These are phyloP conservation scores for Panzeria rudis DNA, from an alignment of 2,888 invertebrate species.

Conservation along the genomic window DNA sequence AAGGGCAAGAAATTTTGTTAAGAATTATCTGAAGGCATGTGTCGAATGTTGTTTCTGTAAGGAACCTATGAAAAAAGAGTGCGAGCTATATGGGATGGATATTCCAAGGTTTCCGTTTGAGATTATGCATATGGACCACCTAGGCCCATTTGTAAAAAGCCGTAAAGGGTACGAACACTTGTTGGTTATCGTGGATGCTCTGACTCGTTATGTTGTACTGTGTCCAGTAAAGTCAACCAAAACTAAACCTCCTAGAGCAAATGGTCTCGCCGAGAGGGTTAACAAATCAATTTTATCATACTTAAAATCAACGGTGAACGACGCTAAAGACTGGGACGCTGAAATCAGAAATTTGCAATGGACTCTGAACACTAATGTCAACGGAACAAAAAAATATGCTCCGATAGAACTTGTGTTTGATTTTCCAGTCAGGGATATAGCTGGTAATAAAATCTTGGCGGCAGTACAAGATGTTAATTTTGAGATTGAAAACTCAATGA, in stretches of 20 bases:
- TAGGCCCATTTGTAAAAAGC: slow-evolving; percentile 57
- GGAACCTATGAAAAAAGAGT: slow-evolving; percentile 29
- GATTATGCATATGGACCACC: no score
- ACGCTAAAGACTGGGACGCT: slow-evolving; percentile 39
- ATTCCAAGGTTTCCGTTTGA: slow-evolving; percentile 16
- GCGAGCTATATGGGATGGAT: slow-evolving; percentile 17
- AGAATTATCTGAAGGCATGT: slow-evolving; percentile 34
- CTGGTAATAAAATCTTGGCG: neutral
- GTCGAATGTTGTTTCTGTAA: slow-evolving; percentile 49
- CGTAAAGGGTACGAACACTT: slow-evolving; percentile 54
- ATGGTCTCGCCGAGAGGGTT: slow-evolving; percentile 55
- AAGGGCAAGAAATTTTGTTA: slow-evolving; percentile 36
- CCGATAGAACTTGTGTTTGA: neutral
- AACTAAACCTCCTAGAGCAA: slow-evolving; percentile 49
- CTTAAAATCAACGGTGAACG: slow-evolving; percentile 19
- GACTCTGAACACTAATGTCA: slow-evolving; percentile 39
- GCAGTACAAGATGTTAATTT: slow-evolving; percentile 43
- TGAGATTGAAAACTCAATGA: neutral
- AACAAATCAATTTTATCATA: slow-evolving; percentile 43
- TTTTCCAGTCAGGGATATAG: no score
- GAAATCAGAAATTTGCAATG: slow-evolving; percentile 49
- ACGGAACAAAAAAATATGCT: slow-evolving; percentile 45
- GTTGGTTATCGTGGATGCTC: slow-evolving; percentile 51
- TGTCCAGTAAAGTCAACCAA: slow-evolving; percentile 60
- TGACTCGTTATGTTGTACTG: slow-evolving; percentile 55